Base-by-base conservation (phyloP, 1,140 invertebrate genomes). In the Trichomalopsis sarcophagae region DNA sequence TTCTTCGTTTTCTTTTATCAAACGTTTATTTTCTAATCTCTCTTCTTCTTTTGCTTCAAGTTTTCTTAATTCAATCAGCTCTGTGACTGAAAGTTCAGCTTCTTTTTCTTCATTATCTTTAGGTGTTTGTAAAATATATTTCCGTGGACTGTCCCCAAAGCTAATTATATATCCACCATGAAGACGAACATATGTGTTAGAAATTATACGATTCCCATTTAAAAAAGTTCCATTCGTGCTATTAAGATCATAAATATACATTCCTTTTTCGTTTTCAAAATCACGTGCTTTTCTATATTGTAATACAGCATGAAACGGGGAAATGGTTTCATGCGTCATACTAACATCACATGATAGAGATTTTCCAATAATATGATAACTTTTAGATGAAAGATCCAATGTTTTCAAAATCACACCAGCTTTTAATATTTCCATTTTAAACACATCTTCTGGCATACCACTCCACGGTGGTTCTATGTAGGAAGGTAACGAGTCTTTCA, bases 31-130 rank as follows among this genome's bases (percentile, higher is more conserved):
- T 87, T 88, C 93, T 88, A 88, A 92, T 88, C 86, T 95, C 87
- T 89, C 93, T 87, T 89, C 92, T 89, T 95, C 93, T 89, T 94
- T 89, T 85, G 94, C 89, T 94, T 95, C 92, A 90, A 87, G 76
- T 91, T 92, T 91, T 92, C 88, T 87, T 95, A 91, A 94, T 94
- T 92, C 92, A 94, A 94, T 11, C 73, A 89, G 87, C 44, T 89
- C 89, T 55, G 81, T 77, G 2, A 81, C 87, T 0, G 89, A 87
- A 50, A 88, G 88, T 33, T 89, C 71, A n/a, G 88, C 86, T 68
- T 89, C 88, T 44, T 88, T 86, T 33, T 88, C 81, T 33, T 85
- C 71, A 44, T 87, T 88, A 36, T 89, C 84, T n/a, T 68, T 86
- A 69, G 89, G 85, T 86, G 88, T 89, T 30, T 88, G 62, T 21